Evolutionary conservation across 2,888 invertebrate genomes (phyloP).

Genomic region (Rapana venosa): DNA sequence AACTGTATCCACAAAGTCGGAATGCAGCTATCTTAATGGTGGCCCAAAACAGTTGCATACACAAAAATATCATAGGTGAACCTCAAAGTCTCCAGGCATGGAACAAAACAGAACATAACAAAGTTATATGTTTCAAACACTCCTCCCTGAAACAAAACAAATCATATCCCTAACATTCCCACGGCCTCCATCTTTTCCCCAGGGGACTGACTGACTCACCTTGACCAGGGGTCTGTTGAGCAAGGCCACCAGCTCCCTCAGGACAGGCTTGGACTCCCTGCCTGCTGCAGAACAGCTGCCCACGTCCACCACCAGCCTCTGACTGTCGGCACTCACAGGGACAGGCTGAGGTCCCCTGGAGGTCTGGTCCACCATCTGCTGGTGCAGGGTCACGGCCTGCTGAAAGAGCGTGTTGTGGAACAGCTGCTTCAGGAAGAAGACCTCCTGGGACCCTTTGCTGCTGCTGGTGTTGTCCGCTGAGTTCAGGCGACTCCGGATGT

Average conservation of each 20-base stretch:
- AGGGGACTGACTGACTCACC: conserved; percentile 57
- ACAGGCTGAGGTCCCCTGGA: conserved; percentile 60
- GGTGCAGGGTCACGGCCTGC: conserved; percentile 69
- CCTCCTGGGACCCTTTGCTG: conserved; percentile 50
- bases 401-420: conserved; percentile 72
- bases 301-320: conserved; percentile 58
- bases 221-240: conserved; percentile 62
- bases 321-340: conserved; percentile 60
- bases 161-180: no score
- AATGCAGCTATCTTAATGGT: no score
- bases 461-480: conserved; percentile 59
- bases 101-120: no score
- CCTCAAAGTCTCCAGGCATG: no score
- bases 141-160: no score
- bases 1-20: no score
- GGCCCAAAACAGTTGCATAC: no score
- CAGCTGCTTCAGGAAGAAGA: conserved; percentile 66
- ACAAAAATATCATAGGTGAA: no score
- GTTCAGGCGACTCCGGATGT: conserved; percentile 59
- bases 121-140: no score
- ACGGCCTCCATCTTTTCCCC: no score
- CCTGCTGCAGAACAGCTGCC: conserved; percentile 46
- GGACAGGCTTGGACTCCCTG: conserved; percentile 51
- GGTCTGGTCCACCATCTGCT: conserved; percentile 68
- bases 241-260: conserved; percentile 61